phyloP scores from a whole-genome alignment of 1,140 invertebrate species.

The Vanessa atalanta region DNA sequence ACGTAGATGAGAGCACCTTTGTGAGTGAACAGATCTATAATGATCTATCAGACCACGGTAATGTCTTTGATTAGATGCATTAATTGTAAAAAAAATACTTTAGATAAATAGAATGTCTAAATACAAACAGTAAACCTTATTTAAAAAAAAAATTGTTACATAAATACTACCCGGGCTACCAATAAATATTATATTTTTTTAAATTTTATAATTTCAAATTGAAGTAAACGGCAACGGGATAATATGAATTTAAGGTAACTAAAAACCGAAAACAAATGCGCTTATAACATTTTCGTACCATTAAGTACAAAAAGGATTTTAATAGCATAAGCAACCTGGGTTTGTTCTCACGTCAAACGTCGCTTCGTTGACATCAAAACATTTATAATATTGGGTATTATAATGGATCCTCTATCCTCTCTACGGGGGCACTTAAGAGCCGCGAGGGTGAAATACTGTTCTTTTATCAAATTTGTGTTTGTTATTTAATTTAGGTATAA shows the following conservation, averaged over 20 bases:
- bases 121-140: too few species aligned
- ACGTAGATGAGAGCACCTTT: too few species aligned
- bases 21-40: too few species aligned
- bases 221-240: background rate
- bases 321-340: constrained; percentile 51
- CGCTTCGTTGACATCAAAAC: constrained; percentile 65
- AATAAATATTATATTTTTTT: too few species aligned
- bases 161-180: too few species aligned
- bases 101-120: too few species aligned
- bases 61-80: too few species aligned
- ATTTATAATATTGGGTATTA: constrained; percentile 68
- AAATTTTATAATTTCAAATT: too few species aligned
- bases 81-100: too few species aligned
- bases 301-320: constrained; percentile 36
- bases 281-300: constrained; percentile 7
- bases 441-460: constrained; percentile 16
- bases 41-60: too few species aligned
- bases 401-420: constrained; percentile 66
- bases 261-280: background rate
- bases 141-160: too few species aligned
- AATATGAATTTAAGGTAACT: background rate
- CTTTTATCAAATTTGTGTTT: constrained; percentile 5
- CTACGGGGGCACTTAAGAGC: constrained; percentile 52
- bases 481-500: constrained; percentile 6
- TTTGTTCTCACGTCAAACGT: constrained; percentile 73